Evolutionary conservation across 1,140 invertebrate species (phyloP).

Genomic region (Brachionus plicatilis): DNA sequence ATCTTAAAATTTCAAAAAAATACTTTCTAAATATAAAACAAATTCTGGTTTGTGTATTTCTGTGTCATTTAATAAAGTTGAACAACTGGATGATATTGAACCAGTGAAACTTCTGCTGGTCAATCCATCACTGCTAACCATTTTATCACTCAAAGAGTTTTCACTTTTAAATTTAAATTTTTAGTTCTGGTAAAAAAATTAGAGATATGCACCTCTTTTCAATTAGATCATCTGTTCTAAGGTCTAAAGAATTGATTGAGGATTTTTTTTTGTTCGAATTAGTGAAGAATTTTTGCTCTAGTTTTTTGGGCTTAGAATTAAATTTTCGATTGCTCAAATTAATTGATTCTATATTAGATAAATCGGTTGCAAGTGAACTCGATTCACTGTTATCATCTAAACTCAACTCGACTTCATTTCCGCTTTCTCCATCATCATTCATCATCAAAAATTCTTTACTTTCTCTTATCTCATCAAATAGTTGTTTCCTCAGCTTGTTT

Average conservation of each 20-base stretch:
- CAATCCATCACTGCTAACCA: constrained; percentile 13
- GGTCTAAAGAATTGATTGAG: neutral
- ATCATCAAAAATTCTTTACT: neutral
- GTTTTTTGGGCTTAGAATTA: neutral
- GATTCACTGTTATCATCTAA: neutral
- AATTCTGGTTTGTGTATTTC: constrained; percentile 14
- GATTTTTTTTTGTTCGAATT: neutral
- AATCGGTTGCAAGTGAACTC: neutral
- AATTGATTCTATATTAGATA: constrained; percentile 4
- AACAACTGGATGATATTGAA: neutral
- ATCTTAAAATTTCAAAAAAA: neutral
- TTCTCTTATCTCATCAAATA: neutral
- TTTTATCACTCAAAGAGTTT: neutral
- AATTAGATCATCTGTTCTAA: neutral
- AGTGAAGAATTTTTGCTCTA: neutral
- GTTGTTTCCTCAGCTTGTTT: neutral
- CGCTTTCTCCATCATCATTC: neutral
- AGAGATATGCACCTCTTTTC: neutral
- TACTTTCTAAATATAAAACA: constrained; percentile 24
- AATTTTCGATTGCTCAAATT: constrained; percentile 2
- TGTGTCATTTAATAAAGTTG: neutral
- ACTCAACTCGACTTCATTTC: constrained; percentile 7
- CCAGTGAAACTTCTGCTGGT: neutral
- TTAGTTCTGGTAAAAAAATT: neutral
- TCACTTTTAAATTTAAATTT: neutral